Evolutionary conservation across 2,113 vertebrate species (phyloP).

Genomic region (Melanostigma gelatinosum): DNA sequence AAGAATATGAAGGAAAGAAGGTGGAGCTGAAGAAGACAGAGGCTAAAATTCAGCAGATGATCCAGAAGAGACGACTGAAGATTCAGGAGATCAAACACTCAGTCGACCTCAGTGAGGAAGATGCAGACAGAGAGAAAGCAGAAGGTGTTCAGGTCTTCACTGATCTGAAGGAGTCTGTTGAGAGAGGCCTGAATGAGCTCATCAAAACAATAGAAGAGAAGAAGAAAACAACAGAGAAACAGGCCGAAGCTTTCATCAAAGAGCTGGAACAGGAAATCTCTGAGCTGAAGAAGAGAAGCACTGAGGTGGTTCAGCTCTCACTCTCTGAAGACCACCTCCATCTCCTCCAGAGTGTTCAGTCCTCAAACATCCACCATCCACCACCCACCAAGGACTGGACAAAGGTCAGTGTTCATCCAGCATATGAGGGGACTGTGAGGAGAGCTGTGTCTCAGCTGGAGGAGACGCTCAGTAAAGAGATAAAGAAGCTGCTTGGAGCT

Average conservation of each 20-base stretch:
- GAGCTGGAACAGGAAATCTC: not conserved
- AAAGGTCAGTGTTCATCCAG: too few species aligned
- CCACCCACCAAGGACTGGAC: constrained; percentile 4
- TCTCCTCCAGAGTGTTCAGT: not conserved
- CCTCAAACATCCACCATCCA: too few species aligned
- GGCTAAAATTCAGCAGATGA: too few species aligned
- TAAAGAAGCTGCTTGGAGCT: not conserved
- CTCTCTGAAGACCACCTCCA: not conserved
- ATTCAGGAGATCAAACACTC: too few species aligned
- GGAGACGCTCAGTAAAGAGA: not conserved
- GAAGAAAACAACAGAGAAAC: not conserved
- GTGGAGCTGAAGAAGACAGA: too few species aligned
- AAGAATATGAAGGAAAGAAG: too few species aligned
- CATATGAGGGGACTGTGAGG: not conserved
- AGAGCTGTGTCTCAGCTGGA: constrained; percentile 36
- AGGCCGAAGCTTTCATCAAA: not conserved
- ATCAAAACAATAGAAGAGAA: not conserved
- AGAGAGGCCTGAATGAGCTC: not conserved
- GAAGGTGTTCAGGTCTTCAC: too few species aligned
- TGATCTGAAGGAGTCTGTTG: not conserved
- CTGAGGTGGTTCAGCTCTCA: too few species aligned
- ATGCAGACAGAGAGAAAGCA: too few species aligned
- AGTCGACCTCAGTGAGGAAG: too few species aligned
- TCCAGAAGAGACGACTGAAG: too few species aligned
- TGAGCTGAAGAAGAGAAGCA: too few species aligned